Conservation (phyloP, 2,113 vertebrate genomes). For the Phyllopteryx taeniolatus region DNA sequence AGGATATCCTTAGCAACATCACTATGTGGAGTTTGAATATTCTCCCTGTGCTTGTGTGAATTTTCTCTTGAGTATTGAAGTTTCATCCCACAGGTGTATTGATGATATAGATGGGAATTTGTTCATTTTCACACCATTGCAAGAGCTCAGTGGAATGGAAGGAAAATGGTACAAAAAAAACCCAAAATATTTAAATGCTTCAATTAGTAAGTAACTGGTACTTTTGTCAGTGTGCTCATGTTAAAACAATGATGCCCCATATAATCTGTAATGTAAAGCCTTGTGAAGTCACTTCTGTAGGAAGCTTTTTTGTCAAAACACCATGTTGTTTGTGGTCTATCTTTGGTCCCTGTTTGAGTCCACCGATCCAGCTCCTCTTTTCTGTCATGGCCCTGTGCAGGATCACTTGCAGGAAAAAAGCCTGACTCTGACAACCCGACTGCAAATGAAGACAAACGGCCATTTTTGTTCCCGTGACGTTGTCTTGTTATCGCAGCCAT, state of each 20-base stretch:
- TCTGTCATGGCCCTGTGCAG: slow-evolving; percentile 16
- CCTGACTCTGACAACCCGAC: slow-evolving; percentile 26
- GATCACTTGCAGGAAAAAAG: slow-evolving; percentile 10
- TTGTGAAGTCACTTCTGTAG: background rate
- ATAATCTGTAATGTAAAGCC: background rate
- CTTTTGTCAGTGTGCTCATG: background rate
- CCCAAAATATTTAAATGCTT: too few relatives aligned
- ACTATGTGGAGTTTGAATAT: too few relatives aligned
- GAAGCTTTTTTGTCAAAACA: slow-evolving; percentile 6
- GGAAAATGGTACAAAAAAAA: too few relatives aligned
- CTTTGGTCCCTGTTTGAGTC: background rate
- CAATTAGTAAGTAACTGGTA: background rate
- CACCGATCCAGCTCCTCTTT: slow-evolving; percentile 20
- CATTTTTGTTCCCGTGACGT: slow-evolving; percentile 13
- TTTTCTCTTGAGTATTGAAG: too few relatives aligned
- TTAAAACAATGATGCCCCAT: background rate
- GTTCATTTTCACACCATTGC: too few relatives aligned
- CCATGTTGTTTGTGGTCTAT: slow-evolving; percentile 3
- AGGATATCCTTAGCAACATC: too few relatives aligned
- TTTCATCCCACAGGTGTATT: too few relatives aligned
- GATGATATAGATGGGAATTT: too few relatives aligned
- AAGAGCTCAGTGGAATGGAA: too few relatives aligned
- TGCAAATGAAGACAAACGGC: slow-evolving; percentile 34
- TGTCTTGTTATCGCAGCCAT: background rate
- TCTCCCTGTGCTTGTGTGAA: too few relatives aligned